Conservation (phyloP, 2,113 vertebrate genomes). For the Nanger granti region DNA sequence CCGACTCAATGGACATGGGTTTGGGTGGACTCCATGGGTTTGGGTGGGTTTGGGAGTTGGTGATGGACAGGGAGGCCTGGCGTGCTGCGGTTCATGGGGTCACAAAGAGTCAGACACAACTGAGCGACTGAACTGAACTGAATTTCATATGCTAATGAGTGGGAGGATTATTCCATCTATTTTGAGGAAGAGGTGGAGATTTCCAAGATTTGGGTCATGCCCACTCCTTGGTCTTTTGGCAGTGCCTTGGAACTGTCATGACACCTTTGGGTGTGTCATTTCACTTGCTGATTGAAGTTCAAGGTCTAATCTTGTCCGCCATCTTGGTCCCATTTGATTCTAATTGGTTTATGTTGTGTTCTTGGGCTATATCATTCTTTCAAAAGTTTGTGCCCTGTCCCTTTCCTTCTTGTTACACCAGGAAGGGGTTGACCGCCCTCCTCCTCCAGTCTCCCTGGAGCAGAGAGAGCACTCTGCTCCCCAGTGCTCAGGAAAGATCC, state of each 20-base stretch:
- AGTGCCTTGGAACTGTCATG: background rate
- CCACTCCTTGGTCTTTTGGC: background rate
- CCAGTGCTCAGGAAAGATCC: background rate
- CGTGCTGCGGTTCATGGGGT: accelerated
- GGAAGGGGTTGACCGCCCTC: background rate
- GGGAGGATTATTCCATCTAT: background rate
- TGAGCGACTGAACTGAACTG: background rate
- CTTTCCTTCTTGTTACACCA: background rate
- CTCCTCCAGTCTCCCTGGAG: background rate
- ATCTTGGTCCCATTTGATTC: background rate
- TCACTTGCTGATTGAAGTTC: background rate
- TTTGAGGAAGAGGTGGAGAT: background rate
- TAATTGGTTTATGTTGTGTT: background rate
- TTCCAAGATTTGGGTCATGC: background rate
- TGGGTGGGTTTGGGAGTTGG: background rate
- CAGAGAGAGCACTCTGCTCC: background rate
- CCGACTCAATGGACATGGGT: background rate
- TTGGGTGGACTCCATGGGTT: background rate
- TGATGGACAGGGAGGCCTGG: background rate
- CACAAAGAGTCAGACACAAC: background rate
- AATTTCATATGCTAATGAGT: background rate
- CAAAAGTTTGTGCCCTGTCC: background rate
- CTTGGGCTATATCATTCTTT: background rate
- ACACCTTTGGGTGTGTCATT: background rate
- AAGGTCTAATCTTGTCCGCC: background rate